Percentiles rank a stretch among this genome's conserved stretches.
Conservation (phyloP, 2,797 vertebrate species). For the Microctenopoma steveboyesi region DNA sequence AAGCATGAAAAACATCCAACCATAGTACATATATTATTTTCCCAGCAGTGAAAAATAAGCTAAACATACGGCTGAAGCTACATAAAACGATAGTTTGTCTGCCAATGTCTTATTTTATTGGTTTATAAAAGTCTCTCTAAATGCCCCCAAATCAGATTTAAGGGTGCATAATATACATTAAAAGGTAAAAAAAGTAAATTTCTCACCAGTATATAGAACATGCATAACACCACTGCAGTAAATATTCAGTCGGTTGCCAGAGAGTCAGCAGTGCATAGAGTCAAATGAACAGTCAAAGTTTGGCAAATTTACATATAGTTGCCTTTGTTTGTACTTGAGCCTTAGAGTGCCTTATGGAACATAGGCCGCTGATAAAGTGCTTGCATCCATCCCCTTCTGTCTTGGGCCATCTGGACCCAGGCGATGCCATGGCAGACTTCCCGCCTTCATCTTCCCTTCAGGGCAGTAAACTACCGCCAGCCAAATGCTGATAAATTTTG, state of each 20-base stretch:
- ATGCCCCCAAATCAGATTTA: neutral
- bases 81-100: conserved; percentile 21
- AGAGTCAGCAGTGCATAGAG: conserved; percentile 4
- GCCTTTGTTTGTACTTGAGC: conserved; percentile 59
- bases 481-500: conserved; percentile 68
- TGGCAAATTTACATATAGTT: conserved; percentile 41
- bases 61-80: conserved; percentile 22
- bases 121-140: conserved; percentile 15
- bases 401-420: conserved; percentile 71
- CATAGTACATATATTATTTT: neutral
- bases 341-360: conserved; percentile 62
- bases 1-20: conserved; percentile 1
- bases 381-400: conserved; percentile 63
- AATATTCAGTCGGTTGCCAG: neutral
- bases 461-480: conserved; percentile 59
- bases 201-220: neutral
- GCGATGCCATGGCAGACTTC: conserved; percentile 56
- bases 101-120: neutral
- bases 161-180: neutral
- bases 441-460: conserved; percentile 61
- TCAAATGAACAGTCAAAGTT: conserved; percentile 22
- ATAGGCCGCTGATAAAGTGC: conserved; percentile 62
- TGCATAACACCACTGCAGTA: neutral
- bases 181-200: conserved; percentile 12
- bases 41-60: conserved; percentile 3